Evolutionary conservation across 2,888 invertebrate genomes (phyloP).

Genomic region (Lathronympha strigana): DNA sequence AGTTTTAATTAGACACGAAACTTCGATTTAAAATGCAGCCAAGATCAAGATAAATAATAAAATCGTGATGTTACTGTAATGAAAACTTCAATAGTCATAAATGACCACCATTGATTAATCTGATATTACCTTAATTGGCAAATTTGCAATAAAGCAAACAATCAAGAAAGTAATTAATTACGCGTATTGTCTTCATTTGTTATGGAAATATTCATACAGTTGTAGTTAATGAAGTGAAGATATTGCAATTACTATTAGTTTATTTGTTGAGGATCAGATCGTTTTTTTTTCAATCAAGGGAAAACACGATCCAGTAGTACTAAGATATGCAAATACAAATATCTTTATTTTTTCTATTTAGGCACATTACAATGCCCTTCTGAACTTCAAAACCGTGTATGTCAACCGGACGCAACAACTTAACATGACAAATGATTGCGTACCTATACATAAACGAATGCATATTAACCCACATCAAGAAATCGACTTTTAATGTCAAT

Average conservation of each 20-base stretch:
- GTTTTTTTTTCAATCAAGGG: neutral
- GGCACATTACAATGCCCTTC: too few species aligned
- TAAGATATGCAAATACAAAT: too few species aligned
- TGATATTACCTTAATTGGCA: slow-evolving; percentile 44
- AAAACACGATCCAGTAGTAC: neutral
- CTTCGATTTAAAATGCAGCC: slow-evolving; percentile 37
- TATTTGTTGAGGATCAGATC: too few species aligned
- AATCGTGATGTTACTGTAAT: slow-evolving; percentile 45
- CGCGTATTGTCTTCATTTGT: slow-evolving; percentile 14
- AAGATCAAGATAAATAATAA: slow-evolving; percentile 42
- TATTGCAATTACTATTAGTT: too few species aligned
- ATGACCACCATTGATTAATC: slow-evolving; percentile 39
- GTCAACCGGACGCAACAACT: slow-evolving; percentile 10
- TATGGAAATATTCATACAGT: neutral
- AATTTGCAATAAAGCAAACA: slow-evolving; percentile 46
- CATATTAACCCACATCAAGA: slow-evolving; percentile 33
- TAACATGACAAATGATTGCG: slow-evolving; percentile 21
- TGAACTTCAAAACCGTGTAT: too few species aligned
- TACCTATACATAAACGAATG: slow-evolving; percentile 15
- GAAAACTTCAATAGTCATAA: slow-evolving; percentile 43
- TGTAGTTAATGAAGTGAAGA: neutral
- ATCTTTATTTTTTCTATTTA: too few species aligned
- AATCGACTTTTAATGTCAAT: slow-evolving; percentile 39
- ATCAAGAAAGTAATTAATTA: slow-evolving; percentile 43
- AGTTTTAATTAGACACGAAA: slow-evolving; percentile 43